Evolutionary conservation across 2,113 vertebrate genomes (phyloP).

Genomic region (Corydoras maculifer): DNA sequence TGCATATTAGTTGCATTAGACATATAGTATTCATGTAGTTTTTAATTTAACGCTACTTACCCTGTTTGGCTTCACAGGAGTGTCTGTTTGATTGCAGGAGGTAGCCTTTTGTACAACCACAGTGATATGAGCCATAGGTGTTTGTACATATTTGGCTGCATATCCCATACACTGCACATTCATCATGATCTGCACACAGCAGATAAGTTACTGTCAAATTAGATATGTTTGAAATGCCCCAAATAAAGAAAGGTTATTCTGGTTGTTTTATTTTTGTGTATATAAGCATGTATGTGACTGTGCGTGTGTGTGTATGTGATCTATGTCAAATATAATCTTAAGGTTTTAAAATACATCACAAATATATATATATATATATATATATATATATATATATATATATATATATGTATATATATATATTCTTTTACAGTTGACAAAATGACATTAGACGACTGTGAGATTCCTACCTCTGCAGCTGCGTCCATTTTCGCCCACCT

Average conservation of each 20-base stretch:
- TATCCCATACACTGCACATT: constrained; percentile 81
- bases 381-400: too few species aligned
- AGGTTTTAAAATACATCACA: too few species aligned
- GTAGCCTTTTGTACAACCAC: constrained; percentile 89
- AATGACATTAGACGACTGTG: background rate
- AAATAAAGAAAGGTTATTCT: constrained; percentile 62
- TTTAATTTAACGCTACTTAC: constrained; percentile 61
- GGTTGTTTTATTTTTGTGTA: too few species aligned
- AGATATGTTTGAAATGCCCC: constrained; percentile 67
- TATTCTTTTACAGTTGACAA: background rate
- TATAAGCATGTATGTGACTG: too few species aligned
- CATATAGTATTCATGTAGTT: too few species aligned
- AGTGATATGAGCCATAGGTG: constrained; percentile 83
- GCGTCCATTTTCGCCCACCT: constrained; percentile 75
- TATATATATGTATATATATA: too few species aligned
- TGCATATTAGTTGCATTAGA: too few species aligned
- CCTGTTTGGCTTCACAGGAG: constrained; percentile 88
- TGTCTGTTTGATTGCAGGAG: constrained; percentile 81
- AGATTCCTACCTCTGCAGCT: constrained; percentile 79
- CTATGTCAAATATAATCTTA: too few species aligned
- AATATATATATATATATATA: too few species aligned
- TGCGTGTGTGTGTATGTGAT: too few species aligned
- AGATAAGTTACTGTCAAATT: constrained; percentile 62
- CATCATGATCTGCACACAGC: constrained; percentile 82
- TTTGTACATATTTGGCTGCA: constrained; percentile 91